phyloP scores from a whole-genome alignment of 2,113 vertebrate genomes.

The Donacobius atricapilla region DNA sequence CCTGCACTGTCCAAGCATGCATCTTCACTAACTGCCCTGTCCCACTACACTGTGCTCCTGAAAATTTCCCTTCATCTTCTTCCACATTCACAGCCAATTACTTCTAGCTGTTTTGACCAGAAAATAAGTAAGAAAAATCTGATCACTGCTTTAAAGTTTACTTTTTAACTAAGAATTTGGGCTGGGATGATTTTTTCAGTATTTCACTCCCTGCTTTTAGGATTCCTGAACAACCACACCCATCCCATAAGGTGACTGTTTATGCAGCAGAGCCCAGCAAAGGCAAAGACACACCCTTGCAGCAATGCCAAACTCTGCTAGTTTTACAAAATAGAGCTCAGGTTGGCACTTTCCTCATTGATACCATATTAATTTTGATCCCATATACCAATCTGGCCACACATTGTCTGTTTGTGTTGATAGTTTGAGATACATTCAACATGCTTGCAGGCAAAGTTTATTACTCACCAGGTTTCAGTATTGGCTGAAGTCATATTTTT shows the following conservation, averaged over 20 bases:
- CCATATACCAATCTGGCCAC: neutral
- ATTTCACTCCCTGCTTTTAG: neutral
- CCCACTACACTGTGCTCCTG: neutral
- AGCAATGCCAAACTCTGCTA: neutral
- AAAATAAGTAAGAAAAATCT: neutral
- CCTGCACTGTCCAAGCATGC: neutral
- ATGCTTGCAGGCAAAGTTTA: neutral
- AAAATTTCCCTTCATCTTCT: neutral
- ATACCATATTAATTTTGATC: neutral
- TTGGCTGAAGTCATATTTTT: neutral
- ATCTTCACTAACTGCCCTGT: neutral
- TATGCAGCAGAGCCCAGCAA: neutral
- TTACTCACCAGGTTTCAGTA: neutral
- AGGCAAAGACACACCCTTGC: neutral
- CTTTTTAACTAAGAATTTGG: neutral
- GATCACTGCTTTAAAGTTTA: neutral
- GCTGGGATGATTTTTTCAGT: neutral
- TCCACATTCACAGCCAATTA: neutral
- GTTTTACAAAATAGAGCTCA: neutral
- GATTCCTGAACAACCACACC: slow-evolving; percentile 5
- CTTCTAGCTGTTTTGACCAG: neutral
- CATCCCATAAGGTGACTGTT: neutral
- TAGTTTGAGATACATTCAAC: neutral
- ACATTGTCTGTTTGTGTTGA: neutral
- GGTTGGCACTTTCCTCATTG: neutral